Conservation (phyloP, 2,113 vertebrate species). For the Rafetus swinhoei region DNA sequence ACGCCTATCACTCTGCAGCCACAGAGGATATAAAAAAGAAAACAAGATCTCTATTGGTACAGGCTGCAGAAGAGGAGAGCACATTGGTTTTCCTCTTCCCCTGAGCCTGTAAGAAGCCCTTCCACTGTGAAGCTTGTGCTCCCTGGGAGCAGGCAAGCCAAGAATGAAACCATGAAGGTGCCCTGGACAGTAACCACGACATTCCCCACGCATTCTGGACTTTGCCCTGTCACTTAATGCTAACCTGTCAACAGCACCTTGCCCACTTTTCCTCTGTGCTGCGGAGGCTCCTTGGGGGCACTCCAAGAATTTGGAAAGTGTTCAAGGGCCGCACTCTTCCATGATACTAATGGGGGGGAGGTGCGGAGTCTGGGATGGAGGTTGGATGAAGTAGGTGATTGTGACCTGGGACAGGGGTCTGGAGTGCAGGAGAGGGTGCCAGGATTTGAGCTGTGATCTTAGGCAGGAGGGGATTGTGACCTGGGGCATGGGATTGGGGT, state of each 20-base stretch:
- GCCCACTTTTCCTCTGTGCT: neutral
- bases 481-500: too few relatives aligned
- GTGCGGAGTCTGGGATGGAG: too few relatives aligned
- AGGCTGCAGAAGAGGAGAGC: neutral
- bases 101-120: neutral
- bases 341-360: too few relatives aligned
- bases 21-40: neutral
- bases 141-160: neutral
- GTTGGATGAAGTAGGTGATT: too few relatives aligned
- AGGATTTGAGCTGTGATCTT: too few relatives aligned
- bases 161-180: neutral
- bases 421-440: too few relatives aligned
- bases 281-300: neutral
- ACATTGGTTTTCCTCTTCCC: neutral
- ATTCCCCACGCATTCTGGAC: neutral
- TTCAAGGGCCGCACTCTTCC: too few relatives aligned
- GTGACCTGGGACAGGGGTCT: too few relatives aligned
- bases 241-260: neutral
- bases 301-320: neutral
- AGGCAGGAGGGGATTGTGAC: too few relatives aligned
- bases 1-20: neutral
- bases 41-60: neutral
- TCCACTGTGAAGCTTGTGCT: neutral
- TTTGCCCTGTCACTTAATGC: neutral
- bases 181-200: neutral